These are phyloP conservation scores for Tauraco erythrolophus DNA, from an alignment of 2,113 vertebrate species.

Conservation along the genomic window DNA sequence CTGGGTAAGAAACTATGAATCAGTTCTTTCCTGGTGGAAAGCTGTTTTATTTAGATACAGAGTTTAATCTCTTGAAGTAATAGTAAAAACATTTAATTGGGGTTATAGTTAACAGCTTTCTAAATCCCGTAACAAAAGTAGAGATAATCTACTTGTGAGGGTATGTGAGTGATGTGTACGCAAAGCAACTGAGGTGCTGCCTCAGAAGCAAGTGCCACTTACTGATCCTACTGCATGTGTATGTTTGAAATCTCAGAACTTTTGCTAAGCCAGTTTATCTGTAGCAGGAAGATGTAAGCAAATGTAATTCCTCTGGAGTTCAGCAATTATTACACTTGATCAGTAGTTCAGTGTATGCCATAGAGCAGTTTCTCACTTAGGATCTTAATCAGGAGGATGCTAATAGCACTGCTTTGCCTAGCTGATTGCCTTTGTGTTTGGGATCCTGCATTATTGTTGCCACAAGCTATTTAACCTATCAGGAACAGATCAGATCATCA, in stretches of 20 bases:
- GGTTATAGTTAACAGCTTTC: slow-evolving; percentile 4
- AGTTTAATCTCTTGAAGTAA: slow-evolving; percentile 35
- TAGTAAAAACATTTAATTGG: slow-evolving; percentile 33
- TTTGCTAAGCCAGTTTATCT: slow-evolving; percentile 72
- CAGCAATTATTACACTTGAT: slow-evolving; percentile 67
- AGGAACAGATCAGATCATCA: slow-evolving; percentile 68
- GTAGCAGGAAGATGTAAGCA: slow-evolving; percentile 72
- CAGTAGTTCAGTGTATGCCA: slow-evolving; percentile 67
- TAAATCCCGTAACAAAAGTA: neutral
- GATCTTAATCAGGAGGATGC: slow-evolving; percentile 73
- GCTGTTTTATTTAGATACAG: slow-evolving; percentile 36
- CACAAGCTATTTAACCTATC: slow-evolving; percentile 77
- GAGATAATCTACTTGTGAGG: neutral
- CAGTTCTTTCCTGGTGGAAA: neutral
- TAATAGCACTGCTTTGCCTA: slow-evolving; percentile 75
- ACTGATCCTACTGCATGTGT: neutral
- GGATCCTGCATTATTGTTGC: slow-evolving; percentile 77
- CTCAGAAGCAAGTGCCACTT: neutral
- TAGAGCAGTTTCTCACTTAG: slow-evolving; percentile 81
- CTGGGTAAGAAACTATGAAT: neutral
- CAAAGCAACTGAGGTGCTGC: neutral
- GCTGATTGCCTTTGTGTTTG: slow-evolving; percentile 80
- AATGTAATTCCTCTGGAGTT: slow-evolving; percentile 76
- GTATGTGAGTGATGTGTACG: neutral
- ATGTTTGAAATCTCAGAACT: slow-evolving; percentile 72